A percentile compares a stretch with the other conserved stretches of the same genome.
Conservation (phyloP, 2,797 vertebrate genomes). For the Alcedo atthis region DNA sequence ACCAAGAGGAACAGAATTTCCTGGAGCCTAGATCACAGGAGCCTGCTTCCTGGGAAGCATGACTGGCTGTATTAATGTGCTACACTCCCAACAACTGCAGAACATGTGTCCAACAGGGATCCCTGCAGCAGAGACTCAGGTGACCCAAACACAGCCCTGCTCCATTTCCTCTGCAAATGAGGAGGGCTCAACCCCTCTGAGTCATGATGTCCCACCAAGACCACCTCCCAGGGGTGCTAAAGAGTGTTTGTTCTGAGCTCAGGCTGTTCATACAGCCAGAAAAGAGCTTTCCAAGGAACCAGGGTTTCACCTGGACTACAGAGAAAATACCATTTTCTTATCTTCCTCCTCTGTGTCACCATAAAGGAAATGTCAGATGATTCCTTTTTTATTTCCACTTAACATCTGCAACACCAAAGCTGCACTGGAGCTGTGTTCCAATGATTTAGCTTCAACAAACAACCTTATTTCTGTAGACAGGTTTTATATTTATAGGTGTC, state of each 20-base stretch:
- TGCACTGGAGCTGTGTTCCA: not conserved
- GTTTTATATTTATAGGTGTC: not conserved
- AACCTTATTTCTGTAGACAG: not conserved
- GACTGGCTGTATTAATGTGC: rapidly evolving
- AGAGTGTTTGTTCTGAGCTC: not conserved
- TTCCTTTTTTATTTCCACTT: not conserved
- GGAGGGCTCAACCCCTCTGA: not conserved
- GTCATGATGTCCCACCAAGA: not conserved
- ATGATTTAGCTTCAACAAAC: conserved; percentile 25
- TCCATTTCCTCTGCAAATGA: not conserved
- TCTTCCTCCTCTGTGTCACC: not conserved
- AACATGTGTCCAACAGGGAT: not conserved
- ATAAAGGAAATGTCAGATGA: not conserved
- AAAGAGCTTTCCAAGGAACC: rapidly evolving
- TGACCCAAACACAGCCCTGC: not conserved
- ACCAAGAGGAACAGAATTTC: not conserved
- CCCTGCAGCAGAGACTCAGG: not conserved
- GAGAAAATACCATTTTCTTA: not conserved
- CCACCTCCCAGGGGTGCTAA: rapidly evolving
- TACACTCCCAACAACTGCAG: not conserved
- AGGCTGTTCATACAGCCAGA: rapidly evolving
- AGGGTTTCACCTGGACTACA: not conserved
- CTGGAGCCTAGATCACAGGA: not conserved
- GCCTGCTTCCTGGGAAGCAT: not conserved
- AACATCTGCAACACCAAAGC: conserved; percentile 27